phyloP scores from a whole-genome alignment of 2,888 invertebrate genomes.

The Elgonia sp. region DNA sequence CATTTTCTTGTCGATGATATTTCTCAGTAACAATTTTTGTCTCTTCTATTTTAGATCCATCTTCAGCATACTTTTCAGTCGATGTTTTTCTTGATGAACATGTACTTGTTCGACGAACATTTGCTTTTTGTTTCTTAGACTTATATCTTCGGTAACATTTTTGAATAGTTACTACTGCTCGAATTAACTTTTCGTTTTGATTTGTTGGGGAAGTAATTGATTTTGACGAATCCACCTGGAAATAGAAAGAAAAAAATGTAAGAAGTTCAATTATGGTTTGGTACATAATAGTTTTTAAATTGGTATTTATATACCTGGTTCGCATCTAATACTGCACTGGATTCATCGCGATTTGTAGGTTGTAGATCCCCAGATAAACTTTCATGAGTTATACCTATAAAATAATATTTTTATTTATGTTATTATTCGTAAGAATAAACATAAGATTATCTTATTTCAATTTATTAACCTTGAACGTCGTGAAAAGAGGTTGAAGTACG shows the following conservation, averaged over 20 bases:
- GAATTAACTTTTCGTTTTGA: constrained; percentile 63
- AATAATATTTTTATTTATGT: constrained; percentile 6
- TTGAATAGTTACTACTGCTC: constrained; percentile 79
- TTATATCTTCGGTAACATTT: constrained; percentile 80
- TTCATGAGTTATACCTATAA: constrained; percentile 40
- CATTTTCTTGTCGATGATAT: neutral
- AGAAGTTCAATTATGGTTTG: neutral
- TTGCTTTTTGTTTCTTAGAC: constrained; percentile 81
- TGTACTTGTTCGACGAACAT: constrained; percentile 80
- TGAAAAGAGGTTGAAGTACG: constrained; percentile 68
- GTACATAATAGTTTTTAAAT: neutral
- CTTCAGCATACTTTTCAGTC: constrained; percentile 3
- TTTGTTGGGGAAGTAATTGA: constrained; percentile 39
- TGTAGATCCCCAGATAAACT: constrained; percentile 52
- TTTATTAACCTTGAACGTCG: constrained; percentile 36
- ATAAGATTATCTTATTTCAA: no score
- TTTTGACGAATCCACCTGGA: constrained; percentile 43
- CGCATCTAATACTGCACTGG: constrained; percentile 19
- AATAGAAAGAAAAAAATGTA: neutral
- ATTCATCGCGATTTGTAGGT: constrained; percentile 36
- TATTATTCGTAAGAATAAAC: neutral
- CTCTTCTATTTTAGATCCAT: constrained; percentile 18
- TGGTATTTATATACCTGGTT: constrained; percentile 29
- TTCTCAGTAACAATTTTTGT: constrained; percentile 11
- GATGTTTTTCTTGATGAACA: constrained; percentile 32